phyloP scores from a whole-genome alignment of 2,113 vertebrate genomes.

The Rafetus swinhoei region DNA sequence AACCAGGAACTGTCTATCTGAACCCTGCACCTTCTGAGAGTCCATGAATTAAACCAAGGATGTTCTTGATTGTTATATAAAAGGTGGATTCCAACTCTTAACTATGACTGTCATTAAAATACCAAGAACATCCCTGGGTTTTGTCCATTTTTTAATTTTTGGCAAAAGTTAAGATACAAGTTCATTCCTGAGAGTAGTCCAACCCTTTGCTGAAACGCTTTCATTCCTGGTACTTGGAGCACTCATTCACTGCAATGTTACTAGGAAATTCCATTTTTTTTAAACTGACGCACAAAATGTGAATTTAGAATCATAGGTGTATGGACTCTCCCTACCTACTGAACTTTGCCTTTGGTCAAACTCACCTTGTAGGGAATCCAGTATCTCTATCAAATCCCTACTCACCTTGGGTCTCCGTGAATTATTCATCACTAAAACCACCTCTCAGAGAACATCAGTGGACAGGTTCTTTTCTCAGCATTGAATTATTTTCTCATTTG shows the following conservation, averaged over 20 bases:
- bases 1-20: background rate
- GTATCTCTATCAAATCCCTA: background rate
- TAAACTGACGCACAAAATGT: accelerated
- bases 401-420: accelerated
- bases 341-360: accelerated
- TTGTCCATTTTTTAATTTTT: background rate
- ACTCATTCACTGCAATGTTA: background rate
- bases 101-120: background rate
- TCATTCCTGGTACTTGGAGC: background rate
- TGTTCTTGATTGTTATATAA: background rate
- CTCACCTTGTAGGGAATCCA: accelerated
- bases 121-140: background rate
- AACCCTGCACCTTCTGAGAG: background rate
- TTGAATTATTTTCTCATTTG: accelerated
- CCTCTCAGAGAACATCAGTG: background rate
- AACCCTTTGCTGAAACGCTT: background rate
- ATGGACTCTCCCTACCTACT: accelerated
- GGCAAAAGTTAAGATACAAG: background rate
- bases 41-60: background rate
- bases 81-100: background rate
- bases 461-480: background rate
- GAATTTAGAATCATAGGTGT: background rate
- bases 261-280: background rate
- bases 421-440: background rate
- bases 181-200: background rate